Evolutionary conservation across 2,113 vertebrate species (phyloP).

Genomic region (Dipodomys spectabilis): DNA sequence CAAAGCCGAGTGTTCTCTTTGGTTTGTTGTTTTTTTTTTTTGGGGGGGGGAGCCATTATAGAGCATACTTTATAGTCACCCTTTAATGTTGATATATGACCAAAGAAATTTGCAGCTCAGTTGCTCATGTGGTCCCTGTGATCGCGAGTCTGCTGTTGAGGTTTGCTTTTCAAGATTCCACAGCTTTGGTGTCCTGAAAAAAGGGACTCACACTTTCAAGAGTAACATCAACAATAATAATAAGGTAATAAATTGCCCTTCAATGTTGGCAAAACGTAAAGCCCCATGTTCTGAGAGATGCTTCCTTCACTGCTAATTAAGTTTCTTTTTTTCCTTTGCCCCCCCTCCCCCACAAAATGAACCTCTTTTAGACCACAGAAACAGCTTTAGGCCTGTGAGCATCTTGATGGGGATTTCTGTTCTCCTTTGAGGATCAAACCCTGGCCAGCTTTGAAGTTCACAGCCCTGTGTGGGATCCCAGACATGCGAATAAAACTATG

Average conservation of each 20-base stretch:
- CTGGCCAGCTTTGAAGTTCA: constrained; percentile 62
- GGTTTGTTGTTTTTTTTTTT: not conserved
- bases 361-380: constrained; percentile 39
- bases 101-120: constrained; percentile 31
- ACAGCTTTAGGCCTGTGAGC: constrained; percentile 60
- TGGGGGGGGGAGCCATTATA: not conserved
- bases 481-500: constrained; percentile 62
- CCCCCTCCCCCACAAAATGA: constrained; percentile 52
- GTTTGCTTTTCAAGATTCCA: constrained; percentile 30
- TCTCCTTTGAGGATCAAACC: constrained; percentile 57
- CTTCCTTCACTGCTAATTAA: constrained; percentile 81
- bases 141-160: not conserved
- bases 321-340: constrained; percentile 71
- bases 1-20: constrained; percentile 13
- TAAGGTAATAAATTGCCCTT: constrained; percentile 68
- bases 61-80: not conserved
- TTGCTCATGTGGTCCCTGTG: not conserved
- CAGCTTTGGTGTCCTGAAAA: constrained; percentile 53
- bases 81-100: not conserved
- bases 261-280: constrained; percentile 77
- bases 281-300: constrained; percentile 80
- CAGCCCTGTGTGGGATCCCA: constrained; percentile 52
- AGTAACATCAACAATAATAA: constrained; percentile 66
- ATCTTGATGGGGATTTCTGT: constrained; percentile 57
- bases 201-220: constrained; percentile 64